Evolutionary conservation across 2,113 vertebrate genomes (phyloP).

Genomic region (Ictalurus punctatus): DNA sequence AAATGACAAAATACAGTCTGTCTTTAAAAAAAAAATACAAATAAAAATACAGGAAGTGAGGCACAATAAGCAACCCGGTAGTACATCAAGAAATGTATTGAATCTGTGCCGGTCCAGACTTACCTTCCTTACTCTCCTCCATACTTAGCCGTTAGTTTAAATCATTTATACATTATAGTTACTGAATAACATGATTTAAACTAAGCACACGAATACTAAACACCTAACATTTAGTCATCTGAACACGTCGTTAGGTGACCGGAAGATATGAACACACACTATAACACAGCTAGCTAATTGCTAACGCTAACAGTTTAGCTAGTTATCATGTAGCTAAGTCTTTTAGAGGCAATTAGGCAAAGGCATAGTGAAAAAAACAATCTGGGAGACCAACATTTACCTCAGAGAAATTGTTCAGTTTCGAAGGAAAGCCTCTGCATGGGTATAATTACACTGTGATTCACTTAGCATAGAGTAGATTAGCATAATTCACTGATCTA

Average conservation of each 20-base stretch:
- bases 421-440: background rate
- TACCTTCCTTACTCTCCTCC: background rate
- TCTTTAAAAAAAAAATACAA: background rate
- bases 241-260: background rate
- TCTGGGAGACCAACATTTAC: background rate
- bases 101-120: background rate
- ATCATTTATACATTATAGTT: background rate
- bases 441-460: background rate
- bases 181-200: background rate
- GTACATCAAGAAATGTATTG: background rate
- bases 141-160: background rate
- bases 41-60: background rate
- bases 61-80: background rate
- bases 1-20: constrained; percentile 1
- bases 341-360: background rate
- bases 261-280: background rate
- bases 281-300: background rate
- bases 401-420: background rate
- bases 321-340: background rate
- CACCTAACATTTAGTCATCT: background rate
- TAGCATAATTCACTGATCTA: background rate
- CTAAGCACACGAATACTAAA: background rate
- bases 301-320: background rate
- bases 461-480: background rate
- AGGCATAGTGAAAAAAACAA: background rate